phyloP scores from a whole-genome alignment of 2,888 invertebrate species.

The Ophioninae sp. region DNA sequence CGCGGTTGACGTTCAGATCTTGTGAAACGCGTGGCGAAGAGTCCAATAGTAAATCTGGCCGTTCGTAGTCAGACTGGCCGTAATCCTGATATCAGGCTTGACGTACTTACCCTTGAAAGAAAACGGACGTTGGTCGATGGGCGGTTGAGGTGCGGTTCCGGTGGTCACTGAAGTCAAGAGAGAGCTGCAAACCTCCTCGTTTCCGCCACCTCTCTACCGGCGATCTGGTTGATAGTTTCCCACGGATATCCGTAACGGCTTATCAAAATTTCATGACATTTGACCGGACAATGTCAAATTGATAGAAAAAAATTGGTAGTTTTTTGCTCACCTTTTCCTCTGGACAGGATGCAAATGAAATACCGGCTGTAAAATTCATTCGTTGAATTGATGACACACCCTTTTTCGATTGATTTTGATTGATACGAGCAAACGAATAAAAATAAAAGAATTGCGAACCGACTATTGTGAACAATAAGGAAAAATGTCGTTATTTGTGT shows the following conservation, averaged over 20 bases:
- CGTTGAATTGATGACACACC: conserved; percentile 20
- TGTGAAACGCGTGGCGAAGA: conserved; percentile 17
- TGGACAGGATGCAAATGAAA: conserved; percentile 12
- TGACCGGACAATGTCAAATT: no score
- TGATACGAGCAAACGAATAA: neutral
- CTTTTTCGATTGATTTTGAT: neutral
- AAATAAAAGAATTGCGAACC: neutral
- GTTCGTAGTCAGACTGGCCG: conserved; percentile 50
- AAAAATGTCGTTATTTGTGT: no score
- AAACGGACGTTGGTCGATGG: no score
- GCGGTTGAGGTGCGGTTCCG: no score
- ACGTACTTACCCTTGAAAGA: conserved; percentile 20
- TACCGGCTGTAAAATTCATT: conserved; percentile 21
- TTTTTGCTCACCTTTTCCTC: conserved; percentile 2
- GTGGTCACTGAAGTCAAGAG: no score
- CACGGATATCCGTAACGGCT: no score
- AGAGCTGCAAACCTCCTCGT: no score
- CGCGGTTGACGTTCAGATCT: conserved; percentile 39
- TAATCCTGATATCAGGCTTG: conserved; percentile 18
- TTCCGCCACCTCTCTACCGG: no score
- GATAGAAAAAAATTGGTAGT: neutral
- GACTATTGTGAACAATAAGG: conserved; percentile 23
- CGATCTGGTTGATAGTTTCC: no score
- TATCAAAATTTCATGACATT: no score
- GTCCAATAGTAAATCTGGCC: conserved; percentile 32